Evolutionary conservation across 2,113 vertebrate species (phyloP), one percentile per base, ranked within the genome.

Genomic region (Gracilinanus agilis): DNA sequence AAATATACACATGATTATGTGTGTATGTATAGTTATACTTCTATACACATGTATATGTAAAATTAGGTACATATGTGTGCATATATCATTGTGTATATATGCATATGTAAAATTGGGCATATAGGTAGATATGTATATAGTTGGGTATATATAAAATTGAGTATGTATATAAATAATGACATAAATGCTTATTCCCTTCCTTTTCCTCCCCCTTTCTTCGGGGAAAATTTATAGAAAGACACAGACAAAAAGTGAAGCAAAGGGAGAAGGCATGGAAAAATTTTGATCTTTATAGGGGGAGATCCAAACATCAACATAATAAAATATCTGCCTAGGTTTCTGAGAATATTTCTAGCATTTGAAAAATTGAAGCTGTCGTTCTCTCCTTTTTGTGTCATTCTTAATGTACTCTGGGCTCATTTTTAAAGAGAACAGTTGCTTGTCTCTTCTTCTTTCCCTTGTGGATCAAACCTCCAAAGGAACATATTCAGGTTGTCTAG

Each of bases 401-500:
- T 0, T 55, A 23, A 24, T 13, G 23, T 53, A 27, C 27, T 9
- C 27, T 3, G 19, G 34, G 29, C 53, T n/a, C 44, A 44, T 24
- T 10, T 54, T 3, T 16, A 19, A 55, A 40, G 25, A 8, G 34
- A 61, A 40, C n/a, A 44, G 6, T 95, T 67, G 12, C 27, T 24
- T 44, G 61, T 19, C 27, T 95, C 67, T 49, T 54, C 91, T 89
- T 94, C 88, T 44, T 67, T 94, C 91, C 91, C 90, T 92, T 53
- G 44, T 90, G 24, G 89, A 90, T 90, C 44, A 67, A 93, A 90
- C 56, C 67, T 97, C 94, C 34, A 89, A 94, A 91, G 27, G 88
- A 96, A 90, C 95, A 97, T 94, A 91, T 61, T 56, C 93, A 96
- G 91, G 91, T 94, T 96, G 53, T 92, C 96, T 67, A 95, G 88